Percentiles rank a stretch among this genome's conserved stretches.
These are phyloP conservation scores for Clepsis dumicolana DNA, from an alignment of 2,888 invertebrate species.

Conservation along the genomic window DNA sequence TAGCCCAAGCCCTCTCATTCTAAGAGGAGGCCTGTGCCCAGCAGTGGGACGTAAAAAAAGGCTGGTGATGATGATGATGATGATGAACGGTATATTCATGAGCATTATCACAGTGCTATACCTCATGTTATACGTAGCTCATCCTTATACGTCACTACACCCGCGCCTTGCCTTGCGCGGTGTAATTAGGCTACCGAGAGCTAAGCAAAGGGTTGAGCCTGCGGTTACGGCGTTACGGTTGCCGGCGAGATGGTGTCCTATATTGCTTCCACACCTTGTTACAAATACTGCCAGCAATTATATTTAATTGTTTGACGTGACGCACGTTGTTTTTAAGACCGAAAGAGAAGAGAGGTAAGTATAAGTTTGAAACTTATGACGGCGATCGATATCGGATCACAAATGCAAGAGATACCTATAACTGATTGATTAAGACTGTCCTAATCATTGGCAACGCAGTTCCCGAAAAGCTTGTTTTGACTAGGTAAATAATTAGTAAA, in stretches of 20 bases:
- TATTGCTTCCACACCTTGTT: constrained; percentile 15
- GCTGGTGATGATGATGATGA: too few relatives aligned
- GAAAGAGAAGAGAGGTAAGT: neutral
- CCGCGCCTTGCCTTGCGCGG: constrained; percentile 1
- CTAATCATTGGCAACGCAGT: too few relatives aligned
- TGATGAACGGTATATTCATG: too few relatives aligned
- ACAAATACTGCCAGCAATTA: neutral
- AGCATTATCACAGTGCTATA: neutral
- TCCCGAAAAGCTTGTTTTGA: too few relatives aligned
- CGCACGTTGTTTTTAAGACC: neutral
- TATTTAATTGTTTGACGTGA: neutral
- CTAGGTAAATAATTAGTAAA: neutral
- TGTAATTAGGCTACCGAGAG: constrained; percentile 20
- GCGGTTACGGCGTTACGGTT: constrained; percentile 6
- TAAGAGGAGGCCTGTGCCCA: too few relatives aligned
- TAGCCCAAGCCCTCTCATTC: too few relatives aligned
- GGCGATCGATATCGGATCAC: too few relatives aligned
- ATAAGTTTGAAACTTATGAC: neutral
- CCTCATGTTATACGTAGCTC: neutral
- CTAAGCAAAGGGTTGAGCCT: constrained; percentile 9
- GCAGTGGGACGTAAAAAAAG: too few relatives aligned
- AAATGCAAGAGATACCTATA: too few relatives aligned
- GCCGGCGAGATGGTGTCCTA: neutral
- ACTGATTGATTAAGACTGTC: too few relatives aligned
- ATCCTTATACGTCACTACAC: neutral